A percentile compares a stretch with the other conserved stretches of the same genome.
Evolutionary conservation across 2,888 invertebrate species (phyloP).

Genomic region (Boloria selene): DNA sequence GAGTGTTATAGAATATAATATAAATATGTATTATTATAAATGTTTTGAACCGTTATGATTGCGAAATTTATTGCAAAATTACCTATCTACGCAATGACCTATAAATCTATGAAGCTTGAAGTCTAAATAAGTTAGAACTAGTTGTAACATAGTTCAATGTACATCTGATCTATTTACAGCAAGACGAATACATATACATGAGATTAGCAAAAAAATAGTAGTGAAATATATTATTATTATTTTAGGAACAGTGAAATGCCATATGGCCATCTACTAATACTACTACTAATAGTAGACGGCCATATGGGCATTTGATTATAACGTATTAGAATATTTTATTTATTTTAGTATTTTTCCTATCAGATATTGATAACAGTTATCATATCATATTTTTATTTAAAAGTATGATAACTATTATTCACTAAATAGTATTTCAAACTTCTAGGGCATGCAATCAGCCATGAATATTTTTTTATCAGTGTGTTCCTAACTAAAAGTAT

Average conservation of each 20-base stretch:
- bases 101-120: conserved; percentile 37
- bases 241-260: too few species aligned
- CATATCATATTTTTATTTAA: not conserved
- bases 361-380: conserved; percentile 12
- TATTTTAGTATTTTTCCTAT: conserved; percentile 5
- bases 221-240: too few species aligned
- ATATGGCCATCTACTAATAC: too few species aligned
- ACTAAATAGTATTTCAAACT: conserved; percentile 1
- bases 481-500: not conserved
- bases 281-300: too few species aligned
- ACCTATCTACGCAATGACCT: conserved; percentile 36
- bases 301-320: not conserved
- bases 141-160: conserved; percentile 22
- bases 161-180: not conserved
- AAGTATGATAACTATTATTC: conserved; percentile 1
- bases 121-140: conserved; percentile 13
- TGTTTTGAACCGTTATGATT: not conserved
- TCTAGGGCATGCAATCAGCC: conserved; percentile 1
- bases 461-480: not conserved
- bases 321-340: not conserved
- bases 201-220: too few species aligned
- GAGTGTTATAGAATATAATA: not conserved
- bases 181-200: too few species aligned
- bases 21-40: not conserved
- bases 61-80: conserved; percentile 28